Evolutionary conservation across 2,888 invertebrate genomes (phyloP), one percentile per base, ranked within the genome.

Genomic region (Stenodema calcarata): DNA sequence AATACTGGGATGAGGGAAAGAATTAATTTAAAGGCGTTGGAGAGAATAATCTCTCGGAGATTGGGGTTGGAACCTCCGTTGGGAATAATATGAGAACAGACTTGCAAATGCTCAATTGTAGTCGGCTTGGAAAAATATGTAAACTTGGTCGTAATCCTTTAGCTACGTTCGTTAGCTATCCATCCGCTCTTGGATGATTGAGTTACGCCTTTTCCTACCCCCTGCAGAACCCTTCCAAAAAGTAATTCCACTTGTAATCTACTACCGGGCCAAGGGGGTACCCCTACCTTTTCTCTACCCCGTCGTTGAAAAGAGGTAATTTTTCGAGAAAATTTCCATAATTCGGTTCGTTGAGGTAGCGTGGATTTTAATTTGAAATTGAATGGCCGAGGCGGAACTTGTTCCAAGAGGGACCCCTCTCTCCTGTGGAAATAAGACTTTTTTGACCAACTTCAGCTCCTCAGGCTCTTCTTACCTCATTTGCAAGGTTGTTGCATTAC

Each of bases 81-180:
- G 84, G 75, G 73, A 50, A 75, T 47, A 84, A 84, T 84, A 84
- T 84, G 84, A 84, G 84, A 84, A 84, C 73, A 84, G 84, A 84
- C 84, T 84, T 84, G 84, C 84, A 84, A 84, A 84, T 84, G 84
- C 84, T 84, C 84, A 84, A 84, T 84, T 84, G 84, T 75, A 84
- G 80, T 28, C 82, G 47, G 84, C 84, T 84, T 84, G 84, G 84
- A 84, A 84, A 84, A 84, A 84, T 84, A 84, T 84, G 84, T 84
- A 84, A 84, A 84, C 84, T 84, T 84, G 75, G 73, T 84, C 73
- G 82, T 84, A 84, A 84, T 84, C 84, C 84, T 84, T 84, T 84
- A 84, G 84, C 84, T 70, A 75, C 84, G 84, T 84, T 84, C 84
- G 84, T 84, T 84, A 84, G 84, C 84, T 35, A 75, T 82, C 82